Conservation (phyloP, 2,113 vertebrate genomes). For the Dryoscopus gambensis region DNA sequence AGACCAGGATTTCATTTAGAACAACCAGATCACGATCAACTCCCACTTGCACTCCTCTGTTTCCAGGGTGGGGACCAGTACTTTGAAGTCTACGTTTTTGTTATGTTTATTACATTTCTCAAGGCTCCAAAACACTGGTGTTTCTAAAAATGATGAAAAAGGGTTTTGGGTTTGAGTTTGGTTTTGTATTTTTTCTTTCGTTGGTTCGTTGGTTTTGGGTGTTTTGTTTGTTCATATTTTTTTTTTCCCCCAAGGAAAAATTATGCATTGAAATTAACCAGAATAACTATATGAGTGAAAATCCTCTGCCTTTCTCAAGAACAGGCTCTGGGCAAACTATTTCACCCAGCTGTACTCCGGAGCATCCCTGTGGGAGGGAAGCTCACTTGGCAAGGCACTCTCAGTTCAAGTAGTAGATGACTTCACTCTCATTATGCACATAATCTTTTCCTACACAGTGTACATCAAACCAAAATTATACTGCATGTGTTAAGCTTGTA, state of each 20-base stretch:
- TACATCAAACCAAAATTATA: conserved; percentile 50
- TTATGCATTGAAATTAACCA: background rate
- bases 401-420: conserved; percentile 29
- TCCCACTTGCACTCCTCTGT: background rate
- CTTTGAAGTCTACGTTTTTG: background rate
- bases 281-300: background rate
- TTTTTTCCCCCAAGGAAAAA: background rate
- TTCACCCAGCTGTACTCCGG: background rate
- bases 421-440: conserved; percentile 47
- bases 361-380: conserved; percentile 15
- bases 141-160: background rate
- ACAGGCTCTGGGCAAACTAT: background rate
- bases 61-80: background rate
- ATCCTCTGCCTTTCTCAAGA: background rate
- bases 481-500: conserved; percentile 31
- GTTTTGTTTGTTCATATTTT: background rate
- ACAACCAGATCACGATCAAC: background rate
- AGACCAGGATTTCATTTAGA: background rate
- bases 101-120: background rate
- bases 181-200: background rate
- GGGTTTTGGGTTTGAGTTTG: background rate
- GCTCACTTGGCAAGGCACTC: background rate
- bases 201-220: background rate
- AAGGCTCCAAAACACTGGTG: background rate
- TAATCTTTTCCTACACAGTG: conserved; percentile 48